Evolutionary conservation across 2,888 invertebrate species (phyloP), one percentile per base, ranked within the genome.

Genomic region (Celastrina argiolus): DNA sequence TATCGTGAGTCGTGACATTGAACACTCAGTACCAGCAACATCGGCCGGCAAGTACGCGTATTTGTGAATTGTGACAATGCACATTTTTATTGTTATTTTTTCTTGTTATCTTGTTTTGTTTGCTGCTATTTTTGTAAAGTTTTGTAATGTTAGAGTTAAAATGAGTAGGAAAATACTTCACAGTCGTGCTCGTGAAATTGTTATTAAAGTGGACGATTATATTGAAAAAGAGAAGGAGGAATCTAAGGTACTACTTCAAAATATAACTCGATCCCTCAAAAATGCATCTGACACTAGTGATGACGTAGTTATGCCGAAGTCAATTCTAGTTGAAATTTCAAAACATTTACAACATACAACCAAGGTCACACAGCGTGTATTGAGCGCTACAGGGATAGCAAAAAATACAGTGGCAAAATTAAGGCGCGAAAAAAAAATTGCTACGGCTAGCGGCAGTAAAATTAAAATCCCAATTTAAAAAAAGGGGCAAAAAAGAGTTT

Each of bases 351-450:
- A 67, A 69, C 67, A 71, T 66, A 66, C 66, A 61, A 67, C 69
- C 67, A 70, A 69, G 18, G 69, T 71, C 56, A 71, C 69, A 51
- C 63, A 72, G 67, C 68, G 68, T 45, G 70, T 71, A 45, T 64
- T 56, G n/a, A 58, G 68, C 65, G 69, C 69, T 22, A 71, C 70
- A 36, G 70, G 70, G 64, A 26, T 70, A 59, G 68, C 69, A 67
- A 72, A 69, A 69, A 72, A 71, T 70, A 72, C 69, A 41, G 68
- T 73, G 64, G 66, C 70, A 22, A 70, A 70, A 69, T 67, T 70
- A 70, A 65, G 70, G 28, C 66, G 71, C 59, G 70, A 70, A 64
- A 58, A 68, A 66, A 66, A 69, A 28, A 10, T 42, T 36, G 42
- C 6, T 41, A 18, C 68, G 64, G 69, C 68, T 22, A 72, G 69